Percentiles rank a stretch among this genome's conserved stretches.
These are phyloP conservation scores for Sipha flava DNA, from an alignment of 1,140 invertebrate genomes.

Conservation along the genomic window DNA sequence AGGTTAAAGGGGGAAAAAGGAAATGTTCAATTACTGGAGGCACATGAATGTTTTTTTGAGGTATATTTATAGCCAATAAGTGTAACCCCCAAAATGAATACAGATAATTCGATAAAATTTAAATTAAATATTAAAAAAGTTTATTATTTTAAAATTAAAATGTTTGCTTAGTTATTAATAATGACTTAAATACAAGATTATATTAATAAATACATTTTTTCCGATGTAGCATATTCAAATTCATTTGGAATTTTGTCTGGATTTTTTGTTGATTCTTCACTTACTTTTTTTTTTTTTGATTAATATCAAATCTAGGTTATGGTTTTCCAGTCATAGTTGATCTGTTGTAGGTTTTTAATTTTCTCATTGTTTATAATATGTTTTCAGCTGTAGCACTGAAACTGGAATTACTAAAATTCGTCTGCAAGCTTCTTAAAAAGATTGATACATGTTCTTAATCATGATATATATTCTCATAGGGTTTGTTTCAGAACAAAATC, in stretches of 20 bases:
- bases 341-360: not conserved
- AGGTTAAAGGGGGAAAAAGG: no score
- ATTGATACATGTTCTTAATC: not conserved
- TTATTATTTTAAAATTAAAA: no score
- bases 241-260: constrained; percentile 5
- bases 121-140: no score
- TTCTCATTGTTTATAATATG: constrained; percentile 39
- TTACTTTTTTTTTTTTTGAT: not conserved
- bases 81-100: no score
- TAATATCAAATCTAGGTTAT: not conserved
- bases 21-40: no score
- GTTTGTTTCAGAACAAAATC: not conserved
- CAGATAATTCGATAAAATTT: no score
- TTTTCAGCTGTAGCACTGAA: constrained; percentile 39
- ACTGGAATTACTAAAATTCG: constrained; percentile 40
- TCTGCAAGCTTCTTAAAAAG: constrained; percentile 26
- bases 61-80: no score
- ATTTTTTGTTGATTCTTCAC: not conserved
- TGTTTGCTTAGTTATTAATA: no score
- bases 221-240: no score
- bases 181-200: no score
- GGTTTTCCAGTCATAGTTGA: not conserved
- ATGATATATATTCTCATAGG: not conserved
- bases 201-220: no score
- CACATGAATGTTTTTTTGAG: no score